Percentiles rank a stretch among this genome's conserved stretches.
These are phyloP conservation scores for Seira musarum DNA, from an alignment of 2,888 invertebrate species.

Conservation along the genomic window DNA sequence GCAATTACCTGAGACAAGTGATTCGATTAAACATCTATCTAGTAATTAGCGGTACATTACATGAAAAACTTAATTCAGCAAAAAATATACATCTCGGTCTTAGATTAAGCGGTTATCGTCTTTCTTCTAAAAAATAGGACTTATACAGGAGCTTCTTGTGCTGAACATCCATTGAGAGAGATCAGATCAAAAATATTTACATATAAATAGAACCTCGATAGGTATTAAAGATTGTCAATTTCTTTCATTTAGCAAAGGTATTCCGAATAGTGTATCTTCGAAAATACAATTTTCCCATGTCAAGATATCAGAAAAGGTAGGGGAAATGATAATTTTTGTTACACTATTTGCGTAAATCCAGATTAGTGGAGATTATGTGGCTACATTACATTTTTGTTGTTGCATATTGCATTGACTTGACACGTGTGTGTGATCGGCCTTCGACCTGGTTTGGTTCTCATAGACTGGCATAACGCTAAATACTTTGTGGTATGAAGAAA, in stretches of 20 bases:
- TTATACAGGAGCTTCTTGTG: too few species aligned
- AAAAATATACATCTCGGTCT: not conserved
- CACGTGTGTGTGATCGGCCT: slow-evolving; percentile 57
- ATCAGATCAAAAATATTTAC: not conserved
- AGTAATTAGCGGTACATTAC: not conserved
- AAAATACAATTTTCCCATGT: not conserved
- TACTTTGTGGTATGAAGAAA: slow-evolving; percentile 5
- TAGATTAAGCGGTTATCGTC: not conserved
- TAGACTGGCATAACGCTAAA: not conserved
- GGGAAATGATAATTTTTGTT: not conserved
- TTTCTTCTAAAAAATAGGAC: not conserved
- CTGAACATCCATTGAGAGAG: too few species aligned
- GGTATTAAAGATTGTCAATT: not conserved
- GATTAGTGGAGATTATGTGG: not conserved
- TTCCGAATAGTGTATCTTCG: not conserved
- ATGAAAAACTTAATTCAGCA: not conserved
- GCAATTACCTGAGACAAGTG: not conserved
- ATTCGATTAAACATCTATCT: not conserved
- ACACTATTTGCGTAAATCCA: not conserved
- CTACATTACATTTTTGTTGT: not conserved
- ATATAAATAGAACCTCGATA: not conserved
- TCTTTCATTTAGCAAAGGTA: not conserved
- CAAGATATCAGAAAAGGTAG: not conserved
- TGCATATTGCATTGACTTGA: slow-evolving; percentile 40
- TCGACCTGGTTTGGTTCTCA: slow-evolving; percentile 51